Conservation (phyloP, 1,140 invertebrate species). For the Papilio machaon region DNA sequence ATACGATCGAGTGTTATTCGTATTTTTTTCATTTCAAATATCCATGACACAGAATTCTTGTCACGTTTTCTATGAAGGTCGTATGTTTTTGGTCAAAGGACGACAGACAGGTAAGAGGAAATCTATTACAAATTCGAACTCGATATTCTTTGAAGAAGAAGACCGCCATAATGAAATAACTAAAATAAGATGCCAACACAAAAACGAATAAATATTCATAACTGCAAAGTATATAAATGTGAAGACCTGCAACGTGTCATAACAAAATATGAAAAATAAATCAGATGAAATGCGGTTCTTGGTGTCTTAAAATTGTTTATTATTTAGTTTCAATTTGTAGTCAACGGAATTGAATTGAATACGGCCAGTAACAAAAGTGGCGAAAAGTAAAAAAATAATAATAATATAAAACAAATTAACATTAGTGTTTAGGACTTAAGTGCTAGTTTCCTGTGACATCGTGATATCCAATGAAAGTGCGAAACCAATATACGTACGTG, state of each 20-base stretch:
- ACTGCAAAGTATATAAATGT: too few species aligned
- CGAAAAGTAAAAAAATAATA: background rate
- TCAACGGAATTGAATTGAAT: too few species aligned
- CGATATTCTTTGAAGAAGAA: background rate
- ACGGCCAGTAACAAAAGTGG: background rate
- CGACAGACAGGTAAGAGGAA: background rate
- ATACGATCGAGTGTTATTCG: background rate
- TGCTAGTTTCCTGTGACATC: too few species aligned
- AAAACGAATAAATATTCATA: background rate
- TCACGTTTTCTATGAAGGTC: conserved; percentile 2
- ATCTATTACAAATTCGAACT: conserved; percentile 3
- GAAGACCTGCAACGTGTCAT: too few species aligned
- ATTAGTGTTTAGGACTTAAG: too few species aligned
- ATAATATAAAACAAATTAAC: background rate
- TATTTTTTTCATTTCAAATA: background rate
- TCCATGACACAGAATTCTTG: background rate
- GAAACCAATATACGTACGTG: too few species aligned
- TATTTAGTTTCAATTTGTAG: too few species aligned
- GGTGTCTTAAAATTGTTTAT: too few species aligned
- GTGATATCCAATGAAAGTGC: too few species aligned
- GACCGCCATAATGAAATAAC: background rate
- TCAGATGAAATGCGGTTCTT: too few species aligned
- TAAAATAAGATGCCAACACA: background rate
- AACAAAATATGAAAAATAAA: too few species aligned
- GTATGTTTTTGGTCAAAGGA: background rate